Evolutionary conservation across 2,113 vertebrate species (phyloP), one percentile per base, ranked within the genome.

Genomic region (Triplophysa siluroides): DNA sequence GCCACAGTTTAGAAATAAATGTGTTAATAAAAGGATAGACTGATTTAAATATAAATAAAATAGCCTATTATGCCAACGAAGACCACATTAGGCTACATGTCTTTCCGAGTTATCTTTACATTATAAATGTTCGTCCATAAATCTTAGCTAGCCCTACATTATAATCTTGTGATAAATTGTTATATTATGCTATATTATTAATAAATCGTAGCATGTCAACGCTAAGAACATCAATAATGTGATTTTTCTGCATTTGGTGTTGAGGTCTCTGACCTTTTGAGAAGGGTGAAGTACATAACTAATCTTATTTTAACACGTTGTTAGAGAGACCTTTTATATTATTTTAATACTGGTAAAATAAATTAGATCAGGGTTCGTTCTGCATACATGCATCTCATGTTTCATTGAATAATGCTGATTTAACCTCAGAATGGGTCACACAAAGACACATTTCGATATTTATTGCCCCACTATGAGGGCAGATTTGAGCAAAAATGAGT

Each of bases 181-280:
- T 50, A 14, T 14, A 50, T 14, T 14, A 14, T 50, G 14, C 18
- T 29, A 24, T 29, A 11, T 69, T 70, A 16, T 52, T 52, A 24
- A 29, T 29, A 26, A 8, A 26, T 70, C 54, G 47, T 71, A 7
- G 8, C 18, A 54, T n/a, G 19, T 56, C 52, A 16, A 56, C 52
- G 14, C 14, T 56, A 1, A 58, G 54, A 58, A 58, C 7, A 58
- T n/a, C 8, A 21, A 45, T 2, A 58, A 21, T 21, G 7, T 58
- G 16, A n/a, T 21, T 16, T 58, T 21, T 58, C 54, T n/a, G n/a
- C 7, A 58, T 21, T 18, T n/a, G 2, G 19, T 54, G 26, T 56
- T 14, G 18, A 38, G 18, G 52, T 33, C 50, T 56, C 26, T 72
- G 69, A 72, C 69, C 52, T 72, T 72, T 70, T 7, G 1, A 26